phyloP scores from a whole-genome alignment of 2,113 vertebrate genomes.

The Passer montanus region DNA sequence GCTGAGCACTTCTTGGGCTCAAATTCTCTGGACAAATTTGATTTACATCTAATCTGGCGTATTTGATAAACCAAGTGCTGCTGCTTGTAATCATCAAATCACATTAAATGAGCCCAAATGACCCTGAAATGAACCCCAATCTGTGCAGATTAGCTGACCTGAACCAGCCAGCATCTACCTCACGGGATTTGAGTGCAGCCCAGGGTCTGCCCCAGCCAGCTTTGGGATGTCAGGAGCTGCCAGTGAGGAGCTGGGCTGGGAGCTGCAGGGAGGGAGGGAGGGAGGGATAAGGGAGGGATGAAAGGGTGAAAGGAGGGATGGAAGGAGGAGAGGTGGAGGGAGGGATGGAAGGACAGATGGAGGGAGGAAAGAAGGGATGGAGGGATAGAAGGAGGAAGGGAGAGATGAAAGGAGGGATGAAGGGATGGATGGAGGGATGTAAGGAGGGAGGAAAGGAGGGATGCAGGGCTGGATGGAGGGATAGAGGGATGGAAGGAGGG shows the following conservation, averaged over 20 bases:
- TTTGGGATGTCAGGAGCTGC: accelerated
- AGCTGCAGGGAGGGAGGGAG: accelerated
- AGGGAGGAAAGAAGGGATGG: too few relatives aligned
- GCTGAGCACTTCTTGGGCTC: background rate
- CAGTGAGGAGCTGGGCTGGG: accelerated
- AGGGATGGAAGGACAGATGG: accelerated
- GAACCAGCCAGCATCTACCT: accelerated
- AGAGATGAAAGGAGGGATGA: accelerated
- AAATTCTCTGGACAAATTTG: background rate
- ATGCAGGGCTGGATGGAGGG: accelerated
- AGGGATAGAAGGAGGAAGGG: accelerated
- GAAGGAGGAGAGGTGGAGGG: background rate
- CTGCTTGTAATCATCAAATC: background rate
- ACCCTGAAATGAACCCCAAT: background rate
- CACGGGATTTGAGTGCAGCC: background rate
- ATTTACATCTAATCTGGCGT: background rate
- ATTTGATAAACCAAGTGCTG: background rate
- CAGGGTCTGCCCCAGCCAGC: accelerated
- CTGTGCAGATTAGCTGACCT: background rate
- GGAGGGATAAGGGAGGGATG: too few relatives aligned
- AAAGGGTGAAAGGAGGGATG: background rate
- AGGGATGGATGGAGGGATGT: background rate
- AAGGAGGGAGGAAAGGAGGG: background rate
- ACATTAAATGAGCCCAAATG: background rate
- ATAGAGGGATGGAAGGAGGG: accelerated